Percentiles rank a stretch among this genome's conserved stretches.
phyloP scores from a whole-genome alignment of 2,888 invertebrate species.

The Drosophila phalerata region DNA sequence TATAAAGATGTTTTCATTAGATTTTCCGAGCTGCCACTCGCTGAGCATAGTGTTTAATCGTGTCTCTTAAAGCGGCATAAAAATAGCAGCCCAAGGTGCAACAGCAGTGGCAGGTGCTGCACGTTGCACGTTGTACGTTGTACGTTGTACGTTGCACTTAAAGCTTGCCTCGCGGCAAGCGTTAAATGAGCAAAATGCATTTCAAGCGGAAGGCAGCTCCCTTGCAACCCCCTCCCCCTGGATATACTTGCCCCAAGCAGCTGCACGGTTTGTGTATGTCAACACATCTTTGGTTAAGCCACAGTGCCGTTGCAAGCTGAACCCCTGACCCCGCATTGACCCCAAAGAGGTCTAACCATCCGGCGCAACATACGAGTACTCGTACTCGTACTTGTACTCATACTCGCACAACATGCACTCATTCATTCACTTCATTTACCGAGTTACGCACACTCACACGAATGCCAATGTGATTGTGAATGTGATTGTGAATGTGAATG shows the following conservation, averaged over 20 bases:
- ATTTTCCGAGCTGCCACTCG: constrained; percentile 32
- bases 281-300: constrained; percentile 56
- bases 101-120: constrained; percentile 1
- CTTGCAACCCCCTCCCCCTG: not conserved
- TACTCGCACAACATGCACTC: constrained; percentile 47
- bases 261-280: constrained; percentile 50
- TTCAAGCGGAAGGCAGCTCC: constrained; percentile 47
- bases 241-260: not conserved
- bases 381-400: not conserved
- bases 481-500: constrained; percentile 6
- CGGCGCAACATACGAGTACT: constrained; percentile 47
- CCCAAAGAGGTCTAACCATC: constrained; percentile 69
- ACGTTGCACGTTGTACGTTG: not conserved
- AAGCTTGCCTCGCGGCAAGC: constrained; percentile 20
- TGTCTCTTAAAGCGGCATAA: constrained; percentile 38
- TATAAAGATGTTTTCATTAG: constrained; percentile 68
- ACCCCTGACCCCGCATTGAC: constrained; percentile 54
- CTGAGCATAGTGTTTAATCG: constrained; percentile 63
- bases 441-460: constrained; percentile 70
- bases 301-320: constrained; percentile 8
- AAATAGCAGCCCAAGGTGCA: constrained; percentile 27
- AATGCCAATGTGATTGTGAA: constrained; percentile 20
- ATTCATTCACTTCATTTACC: constrained; percentile 71
- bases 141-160: constrained; percentile 7
- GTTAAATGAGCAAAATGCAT: constrained; percentile 64